Evolutionary conservation across 2,113 vertebrate species (phyloP).

Genomic region (Bagarius yarrelli): DNA sequence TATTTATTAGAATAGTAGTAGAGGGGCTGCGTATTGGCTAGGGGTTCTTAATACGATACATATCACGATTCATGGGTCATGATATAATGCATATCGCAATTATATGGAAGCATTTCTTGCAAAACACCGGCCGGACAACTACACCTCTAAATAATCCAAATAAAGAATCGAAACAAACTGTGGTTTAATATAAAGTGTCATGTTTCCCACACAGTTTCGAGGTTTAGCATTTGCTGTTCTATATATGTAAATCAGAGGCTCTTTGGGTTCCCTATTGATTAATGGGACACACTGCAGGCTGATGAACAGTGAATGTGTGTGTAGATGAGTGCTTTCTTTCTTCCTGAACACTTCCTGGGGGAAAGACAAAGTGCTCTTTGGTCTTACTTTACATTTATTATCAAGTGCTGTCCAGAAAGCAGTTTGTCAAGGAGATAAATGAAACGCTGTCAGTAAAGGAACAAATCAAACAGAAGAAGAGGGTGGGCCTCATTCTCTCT

Average conservation of each 20-base stretch:
- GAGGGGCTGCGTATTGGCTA: too few relatives aligned
- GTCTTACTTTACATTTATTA: conserved; percentile 69
- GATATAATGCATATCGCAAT: too few relatives aligned
- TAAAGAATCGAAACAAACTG: not conserved
- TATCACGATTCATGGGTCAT: too few relatives aligned
- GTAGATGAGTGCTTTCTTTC: conserved; percentile 47
- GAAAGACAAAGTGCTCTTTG: conserved; percentile 65
- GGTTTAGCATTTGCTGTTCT: not conserved
- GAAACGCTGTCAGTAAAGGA: conserved; percentile 60
- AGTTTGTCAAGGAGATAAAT: conserved; percentile 73
- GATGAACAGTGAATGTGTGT: conserved; percentile 39
- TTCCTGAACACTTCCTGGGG: conserved; percentile 57
- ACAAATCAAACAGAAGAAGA: conserved; percentile 63
- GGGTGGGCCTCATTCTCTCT: conserved; percentile 53
- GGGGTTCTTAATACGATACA: too few relatives aligned
- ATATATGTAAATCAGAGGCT: not conserved
- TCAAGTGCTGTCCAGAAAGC: conserved; percentile 65
- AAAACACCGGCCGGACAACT: too few relatives aligned
- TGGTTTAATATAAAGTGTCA: not conserved
- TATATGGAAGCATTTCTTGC: too few relatives aligned
- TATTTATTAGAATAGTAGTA: too few relatives aligned
- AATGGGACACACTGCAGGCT: conserved; percentile 55
- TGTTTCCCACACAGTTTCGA: not conserved
- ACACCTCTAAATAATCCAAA: too few relatives aligned
- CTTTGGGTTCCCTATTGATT: conserved; percentile 48